A percentile compares a stretch with the other conserved stretches of the same genome.
Conservation (phyloP, 2,888 invertebrate genomes). For the Leucoma salicis region DNA sequence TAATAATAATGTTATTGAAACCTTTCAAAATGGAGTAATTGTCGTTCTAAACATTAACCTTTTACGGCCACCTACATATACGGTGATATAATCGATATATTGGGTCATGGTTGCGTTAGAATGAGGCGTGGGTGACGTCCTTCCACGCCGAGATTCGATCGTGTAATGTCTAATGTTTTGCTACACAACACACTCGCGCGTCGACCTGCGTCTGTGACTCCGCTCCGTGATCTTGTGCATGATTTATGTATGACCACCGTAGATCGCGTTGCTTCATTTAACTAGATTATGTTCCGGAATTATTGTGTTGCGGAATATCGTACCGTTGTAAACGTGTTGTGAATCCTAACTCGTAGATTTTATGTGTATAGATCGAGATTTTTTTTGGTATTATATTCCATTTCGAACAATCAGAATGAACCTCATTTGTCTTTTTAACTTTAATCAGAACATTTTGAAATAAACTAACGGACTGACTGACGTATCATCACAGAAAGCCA, state of each 20-base stretch:
- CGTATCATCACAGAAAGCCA: too few relatives aligned
- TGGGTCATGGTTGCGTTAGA: conserved; percentile 60
- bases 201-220: too few relatives aligned
- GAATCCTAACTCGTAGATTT: conserved; percentile 53
- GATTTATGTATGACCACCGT: conserved; percentile 72
- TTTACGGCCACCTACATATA: conserved; percentile 79
- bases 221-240: conserved; percentile 51
- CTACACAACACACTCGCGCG: conserved; percentile 59
- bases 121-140: conserved; percentile 69
- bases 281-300: conserved; percentile 74
- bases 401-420: too few relatives aligned
- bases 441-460: too few relatives aligned
- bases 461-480: too few relatives aligned
- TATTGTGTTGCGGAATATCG: conserved; percentile 65
- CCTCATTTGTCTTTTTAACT: too few relatives aligned
- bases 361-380: too few relatives aligned
- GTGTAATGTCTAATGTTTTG: conserved; percentile 47
- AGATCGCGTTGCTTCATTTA: conserved; percentile 58
- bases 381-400: too few relatives aligned
- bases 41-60: conserved; percentile 73
- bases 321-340: conserved; percentile 52
- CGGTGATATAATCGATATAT: conserved; percentile 74
- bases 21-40: conserved; percentile 33
- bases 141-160: conserved; percentile 57
- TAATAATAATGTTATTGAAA: conserved; percentile 21